phyloP scores from a whole-genome alignment of 2,113 vertebrate genomes.

The Brienomyrus longianalis region DNA sequence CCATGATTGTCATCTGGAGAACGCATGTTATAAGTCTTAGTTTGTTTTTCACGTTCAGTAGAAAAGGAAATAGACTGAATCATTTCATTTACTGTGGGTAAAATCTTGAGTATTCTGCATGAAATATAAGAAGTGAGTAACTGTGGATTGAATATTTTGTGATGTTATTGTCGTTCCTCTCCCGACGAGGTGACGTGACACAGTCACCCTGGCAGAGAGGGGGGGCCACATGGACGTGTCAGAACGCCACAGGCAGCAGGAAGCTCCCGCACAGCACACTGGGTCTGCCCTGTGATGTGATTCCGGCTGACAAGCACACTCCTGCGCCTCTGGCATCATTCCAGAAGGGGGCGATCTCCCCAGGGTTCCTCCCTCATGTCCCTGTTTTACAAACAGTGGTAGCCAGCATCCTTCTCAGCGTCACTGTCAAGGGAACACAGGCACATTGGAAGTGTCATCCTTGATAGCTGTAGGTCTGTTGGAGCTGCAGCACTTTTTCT shows the following conservation, averaged over 20 bases:
- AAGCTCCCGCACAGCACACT: not conserved
- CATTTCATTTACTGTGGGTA: not conserved
- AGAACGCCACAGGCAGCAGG: not conserved
- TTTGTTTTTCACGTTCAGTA: not conserved
- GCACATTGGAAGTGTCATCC: not conserved
- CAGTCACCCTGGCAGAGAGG: not conserved
- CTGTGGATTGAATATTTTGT: not conserved
- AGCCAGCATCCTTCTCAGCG: not conserved
- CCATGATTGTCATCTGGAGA: not conserved
- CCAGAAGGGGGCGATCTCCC: not conserved
- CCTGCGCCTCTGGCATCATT: not conserved
- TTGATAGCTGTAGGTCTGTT: not conserved
- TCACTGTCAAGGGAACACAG: not conserved
- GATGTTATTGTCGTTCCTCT: not conserved
- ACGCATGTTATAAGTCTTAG: not conserved
- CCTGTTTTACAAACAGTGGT: not conserved
- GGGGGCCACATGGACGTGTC: not conserved
- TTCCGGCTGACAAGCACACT: not conserved
- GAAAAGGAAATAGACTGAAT: not conserved
- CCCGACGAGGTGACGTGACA: not conserved
- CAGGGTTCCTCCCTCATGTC: not conserved
- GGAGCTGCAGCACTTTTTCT: not conserved
- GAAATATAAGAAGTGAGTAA: not conserved
- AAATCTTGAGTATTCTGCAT: not conserved
- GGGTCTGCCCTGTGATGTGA: slow-evolving; percentile 3